A percentile compares a stretch with the other conserved stretches of the same genome.
These are phyloP conservation scores for Incurvaria masculella DNA, from an alignment of 2,888 invertebrate species.

Conservation along the genomic window DNA sequence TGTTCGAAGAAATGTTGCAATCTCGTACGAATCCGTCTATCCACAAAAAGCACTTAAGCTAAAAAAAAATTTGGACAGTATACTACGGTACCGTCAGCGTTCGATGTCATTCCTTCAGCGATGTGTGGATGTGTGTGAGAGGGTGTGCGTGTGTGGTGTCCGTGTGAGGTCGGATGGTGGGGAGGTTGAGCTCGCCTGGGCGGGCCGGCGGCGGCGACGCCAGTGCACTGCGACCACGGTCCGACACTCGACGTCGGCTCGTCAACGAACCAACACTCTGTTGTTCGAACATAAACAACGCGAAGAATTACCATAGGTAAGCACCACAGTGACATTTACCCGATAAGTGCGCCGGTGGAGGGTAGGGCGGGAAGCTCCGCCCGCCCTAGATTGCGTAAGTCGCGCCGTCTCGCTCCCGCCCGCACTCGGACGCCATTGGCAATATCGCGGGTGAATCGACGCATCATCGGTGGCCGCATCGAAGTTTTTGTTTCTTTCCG, in stretches of 20 bases:
- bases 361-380: background rate
- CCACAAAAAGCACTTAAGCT: too few relatives aligned
- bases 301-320: slow-evolving; percentile 41
- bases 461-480: too few relatives aligned
- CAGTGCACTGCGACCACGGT: slow-evolving; percentile 54
- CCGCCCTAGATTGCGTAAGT: background rate
- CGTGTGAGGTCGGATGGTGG: slow-evolving; percentile 22
- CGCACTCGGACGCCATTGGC: background rate
- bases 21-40: too few relatives aligned
- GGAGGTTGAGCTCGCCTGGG: slow-evolving; percentile 19
- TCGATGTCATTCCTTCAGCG: too few relatives aligned
- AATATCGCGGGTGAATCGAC: background rate
- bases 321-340: slow-evolving; percentile 23
- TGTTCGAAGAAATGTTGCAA: too few relatives aligned
- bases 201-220: slow-evolving; percentile 24
- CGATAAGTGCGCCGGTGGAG: too few relatives aligned
- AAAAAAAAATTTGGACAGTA: too few relatives aligned
- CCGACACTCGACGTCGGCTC: slow-evolving; percentile 59
- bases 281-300: background rate
- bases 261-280: slow-evolving; percentile 42
- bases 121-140: background rate
- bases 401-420: background rate
- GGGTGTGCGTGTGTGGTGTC: slow-evolving; percentile 21
- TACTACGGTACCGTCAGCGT: too few relatives aligned
- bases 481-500: too few relatives aligned